Evolutionary conservation across 2,888 invertebrate species (phyloP).

Genomic region (Tryphoninae sp.): DNA sequence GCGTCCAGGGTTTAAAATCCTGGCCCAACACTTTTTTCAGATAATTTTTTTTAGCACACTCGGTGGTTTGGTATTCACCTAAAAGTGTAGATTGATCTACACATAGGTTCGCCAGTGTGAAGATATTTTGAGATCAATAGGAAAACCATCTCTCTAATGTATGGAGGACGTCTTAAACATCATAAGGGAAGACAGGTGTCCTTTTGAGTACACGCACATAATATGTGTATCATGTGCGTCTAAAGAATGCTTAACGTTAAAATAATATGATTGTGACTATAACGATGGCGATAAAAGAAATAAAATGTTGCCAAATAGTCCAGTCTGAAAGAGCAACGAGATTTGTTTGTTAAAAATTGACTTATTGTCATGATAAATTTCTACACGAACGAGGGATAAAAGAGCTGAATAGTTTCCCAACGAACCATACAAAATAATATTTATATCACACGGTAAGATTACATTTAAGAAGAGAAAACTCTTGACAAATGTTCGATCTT

Average conservation of each 20-base stretch:
- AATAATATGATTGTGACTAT: conserved; percentile 29
- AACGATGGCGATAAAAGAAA: conserved; percentile 46
- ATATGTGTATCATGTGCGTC: conserved; percentile 19
- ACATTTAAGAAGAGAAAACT: background rate
- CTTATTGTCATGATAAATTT: conserved; percentile 6
- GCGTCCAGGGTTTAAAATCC: too few species aligned
- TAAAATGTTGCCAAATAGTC: conserved; percentile 60
- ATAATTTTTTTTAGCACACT: too few species aligned
- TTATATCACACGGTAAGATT: background rate
- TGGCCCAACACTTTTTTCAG: too few species aligned
- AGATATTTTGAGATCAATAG: too few species aligned
- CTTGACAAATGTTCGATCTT: background rate
- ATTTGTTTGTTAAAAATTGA: background rate
- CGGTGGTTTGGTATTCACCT: too few species aligned
- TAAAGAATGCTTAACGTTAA: conserved; percentile 31
- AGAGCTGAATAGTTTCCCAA: background rate
- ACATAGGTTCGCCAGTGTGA: too few species aligned
- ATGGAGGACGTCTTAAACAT: too few species aligned
- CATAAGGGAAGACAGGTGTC: too few species aligned
- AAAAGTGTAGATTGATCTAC: too few species aligned
- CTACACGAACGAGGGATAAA: background rate
- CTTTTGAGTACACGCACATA: background rate
- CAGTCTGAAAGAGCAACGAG: conserved; percentile 28
- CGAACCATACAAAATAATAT: background rate
- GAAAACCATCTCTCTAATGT: too few species aligned